phyloP scores from a whole-genome alignment of 2,888 invertebrate species.

The Patella caerulea region DNA sequence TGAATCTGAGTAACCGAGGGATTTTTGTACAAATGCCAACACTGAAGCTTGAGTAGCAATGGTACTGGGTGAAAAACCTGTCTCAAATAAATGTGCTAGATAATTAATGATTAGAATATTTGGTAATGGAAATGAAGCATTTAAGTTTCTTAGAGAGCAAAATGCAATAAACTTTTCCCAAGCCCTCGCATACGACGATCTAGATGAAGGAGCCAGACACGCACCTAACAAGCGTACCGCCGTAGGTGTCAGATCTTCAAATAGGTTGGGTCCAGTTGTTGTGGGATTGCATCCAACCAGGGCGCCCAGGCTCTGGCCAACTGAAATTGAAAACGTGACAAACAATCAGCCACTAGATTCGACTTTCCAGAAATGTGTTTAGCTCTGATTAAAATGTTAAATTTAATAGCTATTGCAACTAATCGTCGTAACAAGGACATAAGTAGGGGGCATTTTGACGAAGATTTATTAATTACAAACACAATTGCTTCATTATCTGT shows the following conservation, averaged over 20 bases:
- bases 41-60: neutral
- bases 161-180: neutral
- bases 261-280: neutral
- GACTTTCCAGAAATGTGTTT: neutral
- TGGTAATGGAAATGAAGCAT: neutral
- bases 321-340: constrained; percentile 5
- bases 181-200: neutral
- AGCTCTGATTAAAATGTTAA: neutral
- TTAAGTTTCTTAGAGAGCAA: neutral
- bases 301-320: neutral
- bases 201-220: neutral
- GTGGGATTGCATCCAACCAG: neutral
- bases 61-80: neutral
- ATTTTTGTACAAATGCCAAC: neutral
- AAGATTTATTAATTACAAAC: neutral
- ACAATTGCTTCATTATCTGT: neutral
- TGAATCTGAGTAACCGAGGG: neutral
- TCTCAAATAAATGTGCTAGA: neutral
- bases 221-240: neutral
- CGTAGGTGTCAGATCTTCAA: neutral
- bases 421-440: neutral
- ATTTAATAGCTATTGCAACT: neutral
- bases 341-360: constrained; percentile 9
- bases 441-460: neutral
- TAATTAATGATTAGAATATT: neutral